Evolutionary conservation across 1,140 invertebrate genomes (phyloP), one percentile per base, ranked within the genome.

Genomic region (Atta texana): DNA sequence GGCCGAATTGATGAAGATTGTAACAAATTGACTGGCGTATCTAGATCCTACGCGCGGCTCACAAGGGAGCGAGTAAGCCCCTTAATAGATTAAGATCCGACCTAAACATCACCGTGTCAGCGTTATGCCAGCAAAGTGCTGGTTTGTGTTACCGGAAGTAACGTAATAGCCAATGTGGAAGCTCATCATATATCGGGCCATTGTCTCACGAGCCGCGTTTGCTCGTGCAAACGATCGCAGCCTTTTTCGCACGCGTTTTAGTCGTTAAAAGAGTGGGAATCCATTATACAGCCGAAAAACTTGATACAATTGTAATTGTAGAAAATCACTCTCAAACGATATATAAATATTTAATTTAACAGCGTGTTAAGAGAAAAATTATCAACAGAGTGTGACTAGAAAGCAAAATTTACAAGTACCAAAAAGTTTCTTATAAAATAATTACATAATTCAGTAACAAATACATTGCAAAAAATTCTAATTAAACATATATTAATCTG

Each of bases 101-200:
- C 69, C 72, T 87, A 92, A 90, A 91, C 86, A 87, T 28, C 69
- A 85, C 87, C 87, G 88, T 91, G 92, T 91, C 91, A 91, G 92
- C 89, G 86, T 92, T 88, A 89, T 81, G 86, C 87, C 81, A 64
- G 87, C 87, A 93, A 93, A 94, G 93, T 94, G 93, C 93, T 93
- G 90, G 92, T 92, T 94, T 93, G 90, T 94, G 93, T 93, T 92
- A 92, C 92, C 93, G 93, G 93, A 94, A 92, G 90, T 74, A 18
- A 87, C 74, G 77, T 93, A 93, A 94, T 94, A 92, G 92, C 89
- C 85, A 81, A 88, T 88, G 64, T 87, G 89, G 80, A 91, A 89
- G 89, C 59, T 85, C 85, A 89, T 86, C 89, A 89, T 92, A 90
- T 87, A 82, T 91, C 87, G 87, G 64, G 24, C 89, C 76, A 90